These are phyloP conservation scores for Karalla daura DNA, from an alignment of 2,797 vertebrate genomes.

Conservation along the genomic window DNA sequence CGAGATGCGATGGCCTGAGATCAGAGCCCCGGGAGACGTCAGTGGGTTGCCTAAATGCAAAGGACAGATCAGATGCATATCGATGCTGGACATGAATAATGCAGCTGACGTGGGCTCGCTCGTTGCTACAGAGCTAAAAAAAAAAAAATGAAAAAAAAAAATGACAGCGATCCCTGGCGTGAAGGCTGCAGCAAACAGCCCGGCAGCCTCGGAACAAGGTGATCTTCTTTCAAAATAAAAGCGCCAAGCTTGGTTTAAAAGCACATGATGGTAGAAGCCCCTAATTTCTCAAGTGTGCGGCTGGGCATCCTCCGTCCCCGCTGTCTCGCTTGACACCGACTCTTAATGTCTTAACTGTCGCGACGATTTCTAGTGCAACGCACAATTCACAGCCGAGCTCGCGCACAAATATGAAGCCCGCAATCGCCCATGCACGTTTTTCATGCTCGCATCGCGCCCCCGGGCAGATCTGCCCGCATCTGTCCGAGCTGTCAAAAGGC, in stretches of 20 bases:
- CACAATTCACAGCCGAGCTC: not conserved
- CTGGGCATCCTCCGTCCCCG: not conserved
- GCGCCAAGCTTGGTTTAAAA: not conserved
- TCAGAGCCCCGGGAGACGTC: not conserved
- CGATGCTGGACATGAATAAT: slow-evolving; percentile 77
- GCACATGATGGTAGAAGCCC: not conserved
- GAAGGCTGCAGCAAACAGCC: slow-evolving; percentile 1
- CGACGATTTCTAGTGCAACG: not conserved
- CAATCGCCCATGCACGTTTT: not conserved
- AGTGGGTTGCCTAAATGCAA: slow-evolving; percentile 26
- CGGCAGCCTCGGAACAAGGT: not conserved
- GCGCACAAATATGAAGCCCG: not conserved
- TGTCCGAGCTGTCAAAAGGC: slow-evolving; percentile 49
- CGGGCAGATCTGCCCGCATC: slow-evolving; percentile 17
- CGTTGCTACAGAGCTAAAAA: slow-evolving; percentile 48
- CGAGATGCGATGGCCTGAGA: not conserved
- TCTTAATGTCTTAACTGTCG: slow-evolving; percentile 36
- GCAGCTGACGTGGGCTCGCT: slow-evolving; percentile 70
- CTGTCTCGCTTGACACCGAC: slow-evolving; percentile 23
- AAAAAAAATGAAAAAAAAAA: slow-evolving; percentile 15
- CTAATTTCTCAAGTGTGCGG: slow-evolving; percentile 61
- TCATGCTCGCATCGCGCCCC: too few relatives aligned
- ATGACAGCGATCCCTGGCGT: not conserved
- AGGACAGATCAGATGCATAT: too few relatives aligned
- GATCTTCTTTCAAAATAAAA: slow-evolving; percentile 59